Percentiles rank a stretch among this genome's conserved stretches.
phyloP scores from a whole-genome alignment of 2,797 vertebrate species.

The Poecilia picta region DNA sequence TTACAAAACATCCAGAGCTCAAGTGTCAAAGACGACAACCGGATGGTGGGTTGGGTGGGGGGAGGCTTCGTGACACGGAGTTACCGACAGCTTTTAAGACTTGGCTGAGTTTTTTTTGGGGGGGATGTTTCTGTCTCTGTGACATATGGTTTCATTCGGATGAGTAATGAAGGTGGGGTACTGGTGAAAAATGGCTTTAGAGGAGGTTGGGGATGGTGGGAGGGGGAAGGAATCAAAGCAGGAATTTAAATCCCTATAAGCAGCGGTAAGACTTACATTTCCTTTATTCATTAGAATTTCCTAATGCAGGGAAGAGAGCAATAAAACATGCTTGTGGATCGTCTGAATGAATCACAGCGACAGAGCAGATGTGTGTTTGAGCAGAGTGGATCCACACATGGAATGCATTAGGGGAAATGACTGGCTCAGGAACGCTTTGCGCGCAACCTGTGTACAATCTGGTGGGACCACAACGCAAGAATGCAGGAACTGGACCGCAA shows the following conservation, averaged over 20 bases:
- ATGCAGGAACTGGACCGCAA: constrained; percentile 2
- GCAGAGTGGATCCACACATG: constrained; percentile 49
- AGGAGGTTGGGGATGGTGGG: neutral
- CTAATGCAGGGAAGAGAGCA: constrained; percentile 25
- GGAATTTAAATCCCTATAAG: constrained; percentile 15
- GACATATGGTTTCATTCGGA: constrained; percentile 13
- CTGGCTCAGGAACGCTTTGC: constrained; percentile 23
- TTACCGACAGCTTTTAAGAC: constrained; percentile 45
- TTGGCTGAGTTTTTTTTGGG: neutral
- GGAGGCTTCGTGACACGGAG: constrained; percentile 19
- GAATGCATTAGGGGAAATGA: constrained; percentile 45
- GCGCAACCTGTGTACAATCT: constrained; percentile 43
- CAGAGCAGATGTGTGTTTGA: constrained; percentile 42
- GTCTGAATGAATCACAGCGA: constrained; percentile 31
- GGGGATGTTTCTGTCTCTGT: constrained; percentile 31
- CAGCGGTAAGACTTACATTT: constrained; percentile 25
- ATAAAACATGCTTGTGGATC: constrained; percentile 27
- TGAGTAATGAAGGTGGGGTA: constrained; percentile 13
- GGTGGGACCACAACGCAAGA: constrained; percentile 28
- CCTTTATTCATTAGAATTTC: constrained; percentile 34
- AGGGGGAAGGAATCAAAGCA: constrained; percentile 4
- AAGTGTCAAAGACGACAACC: constrained; percentile 23
- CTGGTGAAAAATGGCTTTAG: constrained; percentile 13
- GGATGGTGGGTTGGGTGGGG: no score
- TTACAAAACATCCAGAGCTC: constrained; percentile 45